Percentiles rank a stretch among this genome's conserved stretches.
Conservation (phyloP, 1,140 invertebrate genomes). For the Arctopsyche grandis region DNA sequence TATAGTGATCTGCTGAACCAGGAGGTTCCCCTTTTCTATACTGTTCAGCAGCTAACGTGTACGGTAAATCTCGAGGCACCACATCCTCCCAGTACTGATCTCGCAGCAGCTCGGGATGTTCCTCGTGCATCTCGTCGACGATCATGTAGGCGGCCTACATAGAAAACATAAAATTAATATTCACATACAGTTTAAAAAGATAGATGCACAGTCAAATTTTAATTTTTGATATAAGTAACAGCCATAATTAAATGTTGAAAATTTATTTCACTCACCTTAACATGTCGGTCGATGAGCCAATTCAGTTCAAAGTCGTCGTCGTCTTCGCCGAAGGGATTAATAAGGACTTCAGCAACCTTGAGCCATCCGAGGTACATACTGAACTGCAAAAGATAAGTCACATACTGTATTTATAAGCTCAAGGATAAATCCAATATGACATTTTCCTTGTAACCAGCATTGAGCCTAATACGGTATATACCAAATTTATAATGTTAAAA, state of each 20-base stretch:
- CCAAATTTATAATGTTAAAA: no score
- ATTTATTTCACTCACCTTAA: conserved; percentile 72
- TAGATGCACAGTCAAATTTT: no score
- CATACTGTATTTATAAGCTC: conserved; percentile 44
- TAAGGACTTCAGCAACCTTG: conserved; percentile 92
- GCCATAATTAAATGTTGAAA: neutral
- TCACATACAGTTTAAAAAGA: no score
- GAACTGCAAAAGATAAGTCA: conserved; percentile 76
- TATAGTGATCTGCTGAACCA: conserved; percentile 85
- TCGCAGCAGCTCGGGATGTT: conserved; percentile 86
- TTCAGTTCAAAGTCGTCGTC: conserved; percentile 94
- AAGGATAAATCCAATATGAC: conserved; percentile 43
- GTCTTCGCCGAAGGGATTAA: conserved; percentile 94
- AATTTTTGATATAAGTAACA: no score
- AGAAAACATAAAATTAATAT: neutral
- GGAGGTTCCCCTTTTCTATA: conserved; percentile 83
- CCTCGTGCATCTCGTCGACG: conserved; percentile 91
- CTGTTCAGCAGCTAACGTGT: conserved; percentile 85
- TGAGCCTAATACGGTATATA: no score
- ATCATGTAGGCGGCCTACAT: conserved; percentile 87
- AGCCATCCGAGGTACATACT: conserved; percentile 97
- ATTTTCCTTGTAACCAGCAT: neutral
- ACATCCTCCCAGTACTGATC: conserved; percentile 93
- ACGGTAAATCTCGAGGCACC: conserved; percentile 87
- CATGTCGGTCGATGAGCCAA: conserved; percentile 89